Evolutionary conservation across 2,888 invertebrate genomes (phyloP).

Genomic region (Napeogenes sylphis): DNA sequence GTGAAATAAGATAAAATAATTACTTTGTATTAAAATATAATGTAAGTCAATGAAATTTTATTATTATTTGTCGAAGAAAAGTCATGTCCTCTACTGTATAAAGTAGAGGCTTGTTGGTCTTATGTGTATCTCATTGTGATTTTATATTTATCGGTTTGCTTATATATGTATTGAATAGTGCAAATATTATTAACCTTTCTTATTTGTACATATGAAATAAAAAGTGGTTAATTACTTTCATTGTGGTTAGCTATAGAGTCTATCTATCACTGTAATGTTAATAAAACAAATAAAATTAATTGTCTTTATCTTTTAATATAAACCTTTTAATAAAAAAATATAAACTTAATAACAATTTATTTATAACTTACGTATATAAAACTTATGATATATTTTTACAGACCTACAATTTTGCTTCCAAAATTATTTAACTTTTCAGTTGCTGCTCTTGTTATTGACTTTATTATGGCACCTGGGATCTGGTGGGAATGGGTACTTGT

Average conservation of each 20-base stretch:
- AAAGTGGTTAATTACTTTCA: background rate
- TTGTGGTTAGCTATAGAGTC: constrained; percentile 2
- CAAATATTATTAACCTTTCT: background rate
- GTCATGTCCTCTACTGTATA: too few relatives aligned
- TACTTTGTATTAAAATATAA: too few relatives aligned
- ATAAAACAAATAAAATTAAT: constrained; percentile 7
- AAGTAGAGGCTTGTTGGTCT: too few relatives aligned
- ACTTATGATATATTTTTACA: constrained; percentile 46
- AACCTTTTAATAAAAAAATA: constrained; percentile 1
- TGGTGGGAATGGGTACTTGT: constrained; percentile 43
- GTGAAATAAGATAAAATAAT: too few relatives aligned
- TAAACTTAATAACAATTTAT: constrained; percentile 3
- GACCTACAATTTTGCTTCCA: constrained; percentile 75
- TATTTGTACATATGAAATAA: constrained; percentile 1
- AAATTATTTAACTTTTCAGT: constrained; percentile 78
- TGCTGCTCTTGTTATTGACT: constrained; percentile 67
- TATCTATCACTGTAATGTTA: constrained; percentile 5
- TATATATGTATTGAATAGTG: too few relatives aligned
- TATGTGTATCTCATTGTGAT: too few relatives aligned
- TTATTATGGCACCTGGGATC: constrained; percentile 73
- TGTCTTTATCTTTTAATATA: constrained; percentile 8
- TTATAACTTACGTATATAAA: constrained; percentile 4
- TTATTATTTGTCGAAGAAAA: too few relatives aligned
- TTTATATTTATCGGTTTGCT: too few relatives aligned
- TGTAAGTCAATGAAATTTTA: too few relatives aligned